Evolutionary conservation across 2,113 vertebrate species (phyloP), one percentile per base, ranked within the genome.

Genomic region (Pteropus alecto): DNA sequence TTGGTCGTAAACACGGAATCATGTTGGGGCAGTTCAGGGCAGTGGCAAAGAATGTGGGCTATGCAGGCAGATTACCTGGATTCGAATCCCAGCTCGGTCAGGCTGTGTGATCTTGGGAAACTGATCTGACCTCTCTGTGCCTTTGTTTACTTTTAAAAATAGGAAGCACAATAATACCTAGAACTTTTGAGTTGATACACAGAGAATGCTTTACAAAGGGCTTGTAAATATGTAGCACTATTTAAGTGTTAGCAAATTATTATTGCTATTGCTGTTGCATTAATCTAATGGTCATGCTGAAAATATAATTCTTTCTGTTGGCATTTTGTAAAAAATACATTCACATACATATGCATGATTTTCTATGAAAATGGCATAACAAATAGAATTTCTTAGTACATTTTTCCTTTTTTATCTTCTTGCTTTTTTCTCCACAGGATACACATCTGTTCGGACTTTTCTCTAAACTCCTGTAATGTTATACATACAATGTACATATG

Each of bases 21-120:
- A 11, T 0, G 8, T 0, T 24, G 38, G 30, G 24, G 33, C n/a
- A 73, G 71, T 5, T 96, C 22, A 21, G 46, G 51, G n/a, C 6
- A 14, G 11, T 0, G 0, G 73, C 21, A 15, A 65, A 70, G 48
- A 68, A 60, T 2, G 2, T 2, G 26, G 41, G 7, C 43, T 87
- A 24, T 21, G 33, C 18, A 9, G 3, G 22, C 65, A 61, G 15
- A 41, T 48, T 7, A 9, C 48, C 35, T 12, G 3, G 21, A 28
- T 85, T 77, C 33, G 13, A 73, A 33, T 14, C 68, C 30, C 87
- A 71, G 46, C 43, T 87, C 73, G 14, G 1, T 46, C 51, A 21
- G n/a, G 87, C 71, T 87, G 81, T 84, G 86, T 81, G 33, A 60
- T 21, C 86, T 79, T 79, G 38, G n/a, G 56, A 78, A 85, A 86